Base-by-base conservation (phyloP, 2,888 invertebrate genomes). In the Disparrhopalites patrizii region DNA sequence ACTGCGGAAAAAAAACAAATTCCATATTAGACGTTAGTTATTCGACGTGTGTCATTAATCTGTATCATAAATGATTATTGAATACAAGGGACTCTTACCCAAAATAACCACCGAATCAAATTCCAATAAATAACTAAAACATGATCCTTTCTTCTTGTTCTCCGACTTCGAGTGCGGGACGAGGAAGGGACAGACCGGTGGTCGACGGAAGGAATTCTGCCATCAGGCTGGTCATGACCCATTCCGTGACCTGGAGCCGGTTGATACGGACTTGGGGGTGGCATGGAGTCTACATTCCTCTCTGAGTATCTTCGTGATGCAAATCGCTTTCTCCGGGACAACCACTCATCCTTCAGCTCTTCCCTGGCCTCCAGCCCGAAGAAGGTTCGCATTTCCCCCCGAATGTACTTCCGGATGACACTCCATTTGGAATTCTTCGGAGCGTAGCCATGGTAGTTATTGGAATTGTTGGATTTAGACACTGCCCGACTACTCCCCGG, bases 81-180 rank as follows among this genome's bases (percentile, higher is more conserved):
- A 47, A n/a, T 10, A 8, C n/a, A 47, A 18, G 7, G 23, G 50
- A 47, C 10, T 23, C 63, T 57, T 65, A 73, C 75, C 75, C 75
- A 75, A 70, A 75, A 75, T 28, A 75, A 40, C 75, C 75, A 75
- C 25, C 75, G 68, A 50, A 75, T 56, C 25, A 75, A 61, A 67
- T 75, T 75, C 75, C 75, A 75, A 67, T 75, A 75, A 57, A 75
- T 69, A 47, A 75, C 72, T 65, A 75, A 70, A n/a, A 75, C 72
- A 70, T 73, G 72, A 66, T 75, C 75, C 67, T 75, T 75, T 58
- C 73, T 75, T 47, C 73, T 71, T n/a, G 75, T 75, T 51, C 75
- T 61, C 52, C 73, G 62, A 52, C 66, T 68, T 47, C 70, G 55
- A 15, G 68, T 66, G 27, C 66, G 27, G 5, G 60, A 25, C 13